Conservation (phyloP, 2,797 vertebrate species). For the Peromyscus nudipes region DNA sequence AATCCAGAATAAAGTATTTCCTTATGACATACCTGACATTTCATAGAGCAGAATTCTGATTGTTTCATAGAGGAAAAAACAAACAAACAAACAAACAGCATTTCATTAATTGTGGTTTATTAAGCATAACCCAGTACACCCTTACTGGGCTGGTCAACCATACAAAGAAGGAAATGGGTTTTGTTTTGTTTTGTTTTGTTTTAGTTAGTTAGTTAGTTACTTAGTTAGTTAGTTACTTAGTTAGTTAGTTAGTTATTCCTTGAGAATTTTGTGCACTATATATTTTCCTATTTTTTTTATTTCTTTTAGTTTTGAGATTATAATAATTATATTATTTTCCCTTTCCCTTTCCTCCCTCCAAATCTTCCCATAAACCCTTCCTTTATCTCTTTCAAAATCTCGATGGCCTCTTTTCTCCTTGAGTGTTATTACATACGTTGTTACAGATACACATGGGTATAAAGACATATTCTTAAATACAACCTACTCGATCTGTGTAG, state of each 20-base stretch:
- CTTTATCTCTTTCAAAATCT: not conserved
- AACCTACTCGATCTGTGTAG: not conserved
- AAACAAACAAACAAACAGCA: not conserved
- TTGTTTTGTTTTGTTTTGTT: not conserved
- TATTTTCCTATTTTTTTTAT: not conserved
- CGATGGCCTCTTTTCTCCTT: not conserved
- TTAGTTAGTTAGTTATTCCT: not conserved
- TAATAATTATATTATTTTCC: not conserved
- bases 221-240: not conserved
- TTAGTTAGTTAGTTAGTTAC: not conserved
- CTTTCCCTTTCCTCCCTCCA: not conserved
- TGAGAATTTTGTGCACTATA: not conserved
- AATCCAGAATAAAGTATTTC: not conserved
- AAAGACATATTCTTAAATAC: not conserved
- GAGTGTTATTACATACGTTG: not conserved
- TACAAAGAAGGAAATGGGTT: not conserved
- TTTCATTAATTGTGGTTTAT: conserved; percentile 36
- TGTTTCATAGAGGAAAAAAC: conserved; percentile 4
- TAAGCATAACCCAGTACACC: not conserved
- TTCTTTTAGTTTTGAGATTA: not conserved
- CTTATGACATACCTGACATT: not conserved
- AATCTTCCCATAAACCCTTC: not conserved
- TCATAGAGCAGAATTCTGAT: conserved; percentile 18
- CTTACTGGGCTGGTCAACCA: not conserved
- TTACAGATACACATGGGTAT: not conserved